These are phyloP conservation scores for Pseudorhiza aurosa DNA, from an alignment of 30 jellyfish, hydroid and myxozoan species.

Conservation along the genomic window DNA sequence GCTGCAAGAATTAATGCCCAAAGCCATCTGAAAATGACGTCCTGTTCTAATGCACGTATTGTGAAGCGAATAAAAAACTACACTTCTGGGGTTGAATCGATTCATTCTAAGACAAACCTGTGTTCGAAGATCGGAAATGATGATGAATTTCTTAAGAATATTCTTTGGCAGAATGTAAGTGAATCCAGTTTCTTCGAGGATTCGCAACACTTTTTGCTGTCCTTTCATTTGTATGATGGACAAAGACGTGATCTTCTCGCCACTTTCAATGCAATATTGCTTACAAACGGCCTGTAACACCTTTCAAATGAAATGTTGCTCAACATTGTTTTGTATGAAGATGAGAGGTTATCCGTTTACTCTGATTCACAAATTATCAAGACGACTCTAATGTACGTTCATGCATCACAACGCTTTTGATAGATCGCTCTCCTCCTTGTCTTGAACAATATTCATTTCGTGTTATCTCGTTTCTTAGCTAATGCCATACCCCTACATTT, in stretches of 20 bases:
- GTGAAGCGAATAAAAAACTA: too few relatives aligned
- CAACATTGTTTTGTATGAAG: neutral
- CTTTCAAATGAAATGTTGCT: neutral
- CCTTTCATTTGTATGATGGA: neutral
- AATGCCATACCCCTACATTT: too few relatives aligned
- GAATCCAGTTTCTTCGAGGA: slow-evolving; percentile 95
- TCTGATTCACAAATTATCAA: too few relatives aligned
- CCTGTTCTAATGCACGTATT: too few relatives aligned
- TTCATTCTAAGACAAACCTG: slow-evolving; percentile 64
- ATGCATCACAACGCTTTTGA: too few relatives aligned
- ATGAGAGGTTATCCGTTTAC: neutral
- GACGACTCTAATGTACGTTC: too few relatives aligned
- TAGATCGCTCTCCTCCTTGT: neutral
- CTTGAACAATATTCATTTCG: neutral
- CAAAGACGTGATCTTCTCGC: slow-evolving; percentile 13
- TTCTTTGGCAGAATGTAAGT: slow-evolving; percentile 98
- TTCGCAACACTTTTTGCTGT: slow-evolving; percentile 23
- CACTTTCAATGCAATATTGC: slow-evolving; percentile 4
- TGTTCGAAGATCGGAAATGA: slow-evolving; percentile 97
- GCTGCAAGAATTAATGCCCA: neutral
- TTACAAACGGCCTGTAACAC: neutral
- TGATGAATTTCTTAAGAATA: slow-evolving; percentile 93
- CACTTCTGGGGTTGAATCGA: too few relatives aligned
- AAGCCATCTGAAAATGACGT: too few relatives aligned
- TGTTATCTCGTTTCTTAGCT: too few relatives aligned